Evolutionary conservation across 2,888 invertebrate species (phyloP).

Genomic region (Lithosia quadra): DNA sequence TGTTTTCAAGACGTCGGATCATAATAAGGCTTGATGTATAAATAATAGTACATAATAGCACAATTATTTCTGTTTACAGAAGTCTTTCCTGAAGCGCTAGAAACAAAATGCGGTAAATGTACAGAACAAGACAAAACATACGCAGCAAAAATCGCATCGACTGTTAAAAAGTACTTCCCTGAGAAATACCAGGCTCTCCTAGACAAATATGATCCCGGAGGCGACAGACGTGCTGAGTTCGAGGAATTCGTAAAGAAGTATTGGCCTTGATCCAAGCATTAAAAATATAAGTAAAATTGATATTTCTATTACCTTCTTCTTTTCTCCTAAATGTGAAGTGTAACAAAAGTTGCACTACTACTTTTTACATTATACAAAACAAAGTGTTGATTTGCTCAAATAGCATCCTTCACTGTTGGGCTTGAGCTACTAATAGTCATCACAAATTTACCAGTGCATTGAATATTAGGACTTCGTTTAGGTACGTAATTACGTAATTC

Average conservation of each 20-base stretch:
- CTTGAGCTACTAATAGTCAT: no score
- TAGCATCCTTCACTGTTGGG: no score
- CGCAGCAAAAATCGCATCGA: neutral
- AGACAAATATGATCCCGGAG: neutral
- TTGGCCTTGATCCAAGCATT: neutral
- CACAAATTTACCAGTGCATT: no score
- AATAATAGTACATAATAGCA: neutral
- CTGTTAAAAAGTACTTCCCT: neutral
- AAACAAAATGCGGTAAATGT: conserved; percentile 5
- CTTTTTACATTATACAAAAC: no score
- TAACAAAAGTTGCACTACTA: no score
- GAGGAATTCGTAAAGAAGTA: neutral
- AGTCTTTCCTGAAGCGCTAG: conserved; percentile 1
- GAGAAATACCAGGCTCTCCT: neutral
- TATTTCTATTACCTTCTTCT: neutral
- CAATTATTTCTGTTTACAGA: conserved; percentile 1
- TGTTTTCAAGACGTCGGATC: no score
- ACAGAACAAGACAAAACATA: neutral
- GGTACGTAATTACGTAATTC: no score
- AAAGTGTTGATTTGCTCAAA: no score
- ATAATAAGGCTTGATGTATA: no score
- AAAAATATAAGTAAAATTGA: neutral
- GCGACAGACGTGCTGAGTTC: neutral
- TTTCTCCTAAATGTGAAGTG: neutral
- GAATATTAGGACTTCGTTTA: no score